Base-by-base conservation (phyloP, 2,888 invertebrate species). In the Lasius fuliginosus region DNA sequence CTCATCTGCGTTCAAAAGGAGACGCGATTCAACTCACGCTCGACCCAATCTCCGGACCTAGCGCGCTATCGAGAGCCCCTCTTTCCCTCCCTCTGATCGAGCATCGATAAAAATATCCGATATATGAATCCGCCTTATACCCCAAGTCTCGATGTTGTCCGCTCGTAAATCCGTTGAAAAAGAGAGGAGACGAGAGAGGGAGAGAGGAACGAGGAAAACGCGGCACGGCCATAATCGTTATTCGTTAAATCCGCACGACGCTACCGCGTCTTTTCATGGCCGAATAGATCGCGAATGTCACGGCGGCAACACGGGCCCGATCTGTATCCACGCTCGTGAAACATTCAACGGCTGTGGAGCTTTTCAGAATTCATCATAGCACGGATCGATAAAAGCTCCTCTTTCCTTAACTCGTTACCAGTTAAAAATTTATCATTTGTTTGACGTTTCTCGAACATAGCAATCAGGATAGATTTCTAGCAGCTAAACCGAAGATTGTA, bases 221-320 rank as follows among this genome's bases (percentile, higher is more conserved):
- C 74, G 64, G 30, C 8, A 53, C 36, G 27, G 65, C 73, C 73
- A 77, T 85, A 85, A 85, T 85, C 85, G 83, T 83, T 71, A 85
- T 85, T 83, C 84, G 85, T 83, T 85, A 77, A 85, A 85, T 81
- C 83, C 85, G 77, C 64, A n/a, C 71, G 76, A 36, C 60, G 83
- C 67, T 60, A 53, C 53, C 71, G 83, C 77, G 68, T 83, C 83
- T 83, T 73, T 67, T 83, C 65, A 30, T 27, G 42, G 12, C 8
- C 58, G 65, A 77, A 85, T 85, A 42, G 67, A 85, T 85, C 67
- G 71, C 85, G 30, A 67, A 65, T 65, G 83, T 76, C 83, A 58
- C 58, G n/a, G 30, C 62, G 18, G 62, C 62, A 75, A 60, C 46
- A 53, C 60, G 30, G 15, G 67, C 27, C 40, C 33, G 83, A 64